Evolutionary conservation across 2,113 vertebrate species (phyloP), one percentile per base, ranked within the genome.

Genomic region (Hippoglossus stenolepis): DNA sequence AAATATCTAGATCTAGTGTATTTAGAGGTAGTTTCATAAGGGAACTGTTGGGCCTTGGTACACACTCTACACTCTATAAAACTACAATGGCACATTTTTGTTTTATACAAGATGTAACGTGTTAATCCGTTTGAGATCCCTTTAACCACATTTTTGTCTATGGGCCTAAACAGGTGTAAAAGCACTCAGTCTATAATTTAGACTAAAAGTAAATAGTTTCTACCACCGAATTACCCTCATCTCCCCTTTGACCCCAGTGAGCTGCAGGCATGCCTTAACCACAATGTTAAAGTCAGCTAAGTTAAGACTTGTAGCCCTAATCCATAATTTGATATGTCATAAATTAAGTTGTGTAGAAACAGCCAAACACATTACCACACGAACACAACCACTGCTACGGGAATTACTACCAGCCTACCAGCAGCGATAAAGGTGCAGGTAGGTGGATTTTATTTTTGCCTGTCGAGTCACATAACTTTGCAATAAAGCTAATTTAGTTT

Each of bases 191-290:
- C 21, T 5, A 14, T 24, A 5, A 24, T 57, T 23, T 4, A 13
- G 2, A 6, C 21, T 57, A 5, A 57, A 57, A 14, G 21, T 12
- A 23, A 57, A 4, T 24, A 24, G 21, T 3, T 1, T 23, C 21
- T 57, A 24, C 4, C 5, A 23, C 54, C 80, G 73, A 20, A 69
- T 69, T 61, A 85, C 15, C 53, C 49, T 75, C 67, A 65, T 38
- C 84, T 85, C 73, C 17, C 9, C 21, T 3, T 20, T 85, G 78
- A 89, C 82, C 83, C 67, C 54, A 17, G 2, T 57, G 61, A 77
- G 70, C 76, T 85, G 75, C 67, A 70, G 66, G 56, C 57, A 47
- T 67, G 58, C 54, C 60, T 71, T 83, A 83, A 81, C 84, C 77
- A 77, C 24, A 69, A 74, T 14, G 73, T 62, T 43, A 73, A 62